Evolutionary conservation across 2,888 invertebrate species (phyloP).

Genomic region (Macrophya annulata): DNA sequence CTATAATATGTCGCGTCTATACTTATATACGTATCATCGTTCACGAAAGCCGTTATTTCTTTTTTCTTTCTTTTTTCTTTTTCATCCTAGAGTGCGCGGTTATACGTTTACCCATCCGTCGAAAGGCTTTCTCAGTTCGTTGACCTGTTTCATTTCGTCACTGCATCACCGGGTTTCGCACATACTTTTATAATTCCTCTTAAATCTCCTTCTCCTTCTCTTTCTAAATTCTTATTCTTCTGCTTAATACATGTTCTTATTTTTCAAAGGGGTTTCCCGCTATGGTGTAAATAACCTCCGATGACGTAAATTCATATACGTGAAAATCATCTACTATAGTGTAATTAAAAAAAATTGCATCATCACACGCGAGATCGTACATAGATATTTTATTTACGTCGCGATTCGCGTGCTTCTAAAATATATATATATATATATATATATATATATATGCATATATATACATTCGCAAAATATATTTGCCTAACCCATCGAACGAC

Average conservation of each 20-base stretch:
- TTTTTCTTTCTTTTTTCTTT: background rate
- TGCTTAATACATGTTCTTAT: background rate
- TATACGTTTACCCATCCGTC: background rate
- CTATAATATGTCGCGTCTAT: background rate
- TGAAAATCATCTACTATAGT: background rate
- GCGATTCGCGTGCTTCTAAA: too few species aligned
- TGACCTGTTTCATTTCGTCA: background rate
- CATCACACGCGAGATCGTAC: background rate
- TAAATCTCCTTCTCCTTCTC: background rate
- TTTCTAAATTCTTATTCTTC: background rate
- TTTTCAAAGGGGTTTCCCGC: background rate
- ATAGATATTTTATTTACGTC: background rate
- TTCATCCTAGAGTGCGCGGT: background rate
- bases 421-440: too few species aligned
- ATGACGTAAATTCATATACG: background rate
- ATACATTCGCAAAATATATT: background rate
- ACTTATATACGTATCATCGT: background rate
- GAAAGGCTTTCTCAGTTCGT: conserved; percentile 47
- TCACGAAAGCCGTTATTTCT: conserved; percentile 9
- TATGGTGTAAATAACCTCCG: background rate
- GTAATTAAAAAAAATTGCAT: background rate
- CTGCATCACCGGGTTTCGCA: conserved; percentile 17
- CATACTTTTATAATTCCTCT: background rate
- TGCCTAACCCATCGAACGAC: background rate
- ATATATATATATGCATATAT: too few species aligned